Base-by-base conservation (phyloP, 2,888 invertebrate species). In the Rosalia funebris region DNA sequence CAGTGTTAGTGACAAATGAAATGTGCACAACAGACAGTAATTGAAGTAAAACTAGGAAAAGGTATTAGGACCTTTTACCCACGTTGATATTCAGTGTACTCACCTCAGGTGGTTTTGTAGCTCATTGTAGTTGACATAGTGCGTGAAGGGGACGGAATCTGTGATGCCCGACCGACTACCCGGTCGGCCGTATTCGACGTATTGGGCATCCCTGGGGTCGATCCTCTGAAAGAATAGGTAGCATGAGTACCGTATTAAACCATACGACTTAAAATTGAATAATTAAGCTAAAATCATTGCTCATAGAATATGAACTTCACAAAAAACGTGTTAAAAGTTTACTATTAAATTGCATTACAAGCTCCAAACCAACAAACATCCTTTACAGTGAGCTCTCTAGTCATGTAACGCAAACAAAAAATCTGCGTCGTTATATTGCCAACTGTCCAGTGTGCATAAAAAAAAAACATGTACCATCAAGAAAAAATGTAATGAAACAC, bases 91-190 rank as follows among this genome's bases (percentile, higher is more conserved):
- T 17, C 50, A 53, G 4, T 12, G 4, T 14, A 67, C 63, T 88
- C 83, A 92, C 92, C 91, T 92, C 72, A 92, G 84, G 79, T 92
- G 92, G 75, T 89, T 91, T 81, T 92, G 92, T 73, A 93, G 88
- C 82, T 93, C 93, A 78, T 92, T 91, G 74, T 92, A 92, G 81
- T 93, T 93, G 66, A 91, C 91, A 79, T 93, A 93, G 78, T 93
- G 92, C 39, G 85, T 85, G 72, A 85, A 86, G 31, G 85, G 82
- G 57, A 83, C 82, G 1, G 84, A 81, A 59, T 86, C 86, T 1
- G 83, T 81, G 57, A 85, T 84, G 1, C 84, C 85, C 34, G 82
- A 82, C 60, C 85, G 78, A 71, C 84, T 85, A n/a, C 85, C 86
- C 7, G 85, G 85, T 61, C 85, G 74, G 54, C 82, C 82, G 54